Base-by-base conservation (phyloP, 1,140 invertebrate genomes). In the Caenorhabditis latens region DNA sequence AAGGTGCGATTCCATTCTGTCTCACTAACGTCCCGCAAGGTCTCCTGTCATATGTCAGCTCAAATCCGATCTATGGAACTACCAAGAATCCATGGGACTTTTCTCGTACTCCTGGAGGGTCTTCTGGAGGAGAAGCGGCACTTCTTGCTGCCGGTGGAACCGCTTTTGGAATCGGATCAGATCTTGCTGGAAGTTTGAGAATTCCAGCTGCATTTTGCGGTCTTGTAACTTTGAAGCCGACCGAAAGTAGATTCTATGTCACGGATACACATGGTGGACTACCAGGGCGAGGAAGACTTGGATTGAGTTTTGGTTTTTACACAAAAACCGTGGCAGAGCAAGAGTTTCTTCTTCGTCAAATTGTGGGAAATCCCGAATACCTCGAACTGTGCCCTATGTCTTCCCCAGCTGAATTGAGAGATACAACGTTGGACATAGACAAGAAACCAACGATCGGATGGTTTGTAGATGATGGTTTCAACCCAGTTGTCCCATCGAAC, bases 21-120 rank as follows among this genome's bases (percentile, higher is more conserved):
- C 91, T 93, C 85, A 94, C 94, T 5, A 94, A 94, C 88, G 91
- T 94, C 6, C 93, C 94, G 19, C 94, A 94, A 87, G 90, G 90
- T n/a, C 83, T 93, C n/a, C 79, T 93, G 1, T 91, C 90, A n/a
- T 92, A 90, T 84, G 90, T 91, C 21, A 93, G 91, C 86, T 91
- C 92, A 14, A 93, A 92, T 83, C 83, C 92, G 2, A 89, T 92
- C 5, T 92, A 92, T 71, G 92, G 92, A 16, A 93, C 91, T 9
- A 93, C 91, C 8, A 48, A 24, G 19, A 93, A 92, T 86, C 91
- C 91, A 13, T 57, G 90, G 58, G 86, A 90, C 71, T 48, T 85
- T 21, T 75, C 82, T 21, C 92, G 91, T 75, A 90, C 86, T 61
- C 91, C 91, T 2, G 92, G 92, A 21, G 92, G 91, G 8, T 93